Base-by-base conservation (phyloP, 2,113 vertebrate species). In the Accipiter virgatus region DNA sequence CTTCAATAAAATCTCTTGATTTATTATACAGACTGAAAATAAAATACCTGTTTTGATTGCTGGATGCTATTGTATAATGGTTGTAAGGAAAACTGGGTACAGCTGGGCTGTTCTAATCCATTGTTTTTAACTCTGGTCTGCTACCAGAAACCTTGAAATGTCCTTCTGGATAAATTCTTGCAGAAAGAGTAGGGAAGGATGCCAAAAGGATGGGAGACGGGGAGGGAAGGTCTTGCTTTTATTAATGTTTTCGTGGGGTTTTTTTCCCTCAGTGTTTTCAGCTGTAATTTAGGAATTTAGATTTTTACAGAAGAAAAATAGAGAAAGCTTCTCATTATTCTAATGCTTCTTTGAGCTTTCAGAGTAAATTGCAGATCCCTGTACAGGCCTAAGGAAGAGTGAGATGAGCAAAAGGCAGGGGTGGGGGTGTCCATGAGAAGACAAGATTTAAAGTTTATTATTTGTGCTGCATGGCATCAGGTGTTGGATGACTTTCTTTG, bases 91-190 rank as follows among this genome's bases (percentile, higher is more conserved):
- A 81, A 42, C 48, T 47, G 82, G 71, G 38, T 95, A 7, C 75
- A 88, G 81, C 63, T 95, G 75, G 67, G 47, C 55, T 81, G 66
- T 16, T 94, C 90, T 73, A 81, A 84, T 85, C 59, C 18, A 3
- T 53, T 93, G 59, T 27, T 81, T 88, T 89, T 77, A 82, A 62
- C 48, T 63, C 80, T 58, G 66, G 7, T 43, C 70, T 82, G 42
- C 70, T 91, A 61, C 65, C 89, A 95, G 75, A 61, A 96, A 92
- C 91, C 95, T 96, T 96, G 84, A 94, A 61, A 47, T 84, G 65
- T 53, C 94, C 95, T 96, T 96, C 75, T 81, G 65, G 88, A 93
- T 81, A 83, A 61, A 70, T 78, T 61, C 63, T 42, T 78, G 65
- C 65, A 66, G 89, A 65, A 77, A 16, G 61, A 77, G 42, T 12